Evolutionary conservation across 2,888 invertebrate species (phyloP).

Genomic region (Encarsia formosa): DNA sequence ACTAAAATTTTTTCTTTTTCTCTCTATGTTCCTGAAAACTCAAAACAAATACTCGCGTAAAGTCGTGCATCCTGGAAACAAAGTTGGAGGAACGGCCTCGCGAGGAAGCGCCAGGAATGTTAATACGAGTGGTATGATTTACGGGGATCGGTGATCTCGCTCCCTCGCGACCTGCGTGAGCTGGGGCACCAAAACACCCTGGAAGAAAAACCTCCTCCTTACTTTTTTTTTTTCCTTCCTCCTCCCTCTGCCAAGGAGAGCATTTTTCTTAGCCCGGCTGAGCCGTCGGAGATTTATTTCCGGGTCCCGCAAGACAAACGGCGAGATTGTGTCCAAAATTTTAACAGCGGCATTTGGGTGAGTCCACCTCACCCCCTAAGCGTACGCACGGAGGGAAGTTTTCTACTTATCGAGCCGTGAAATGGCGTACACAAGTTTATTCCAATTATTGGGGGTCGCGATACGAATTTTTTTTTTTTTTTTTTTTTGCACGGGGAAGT

Average conservation of each 20-base stretch:
- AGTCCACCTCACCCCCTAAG: slow-evolving; percentile 53
- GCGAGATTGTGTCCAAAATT: slow-evolving; percentile 76
- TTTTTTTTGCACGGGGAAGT: not conserved
- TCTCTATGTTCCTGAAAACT: too few relatives aligned
- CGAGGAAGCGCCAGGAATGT: slow-evolving; percentile 48
- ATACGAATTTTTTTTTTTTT: slow-evolving; percentile 7
- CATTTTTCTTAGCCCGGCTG: slow-evolving; percentile 59
- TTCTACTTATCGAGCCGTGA: slow-evolving; percentile 45
- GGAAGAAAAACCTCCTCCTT: slow-evolving; percentile 1
- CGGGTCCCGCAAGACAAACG: slow-evolving; percentile 72
- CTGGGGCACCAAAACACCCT: not conserved
- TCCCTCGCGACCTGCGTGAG: slow-evolving; percentile 1
- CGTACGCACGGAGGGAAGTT: slow-evolving; percentile 37
- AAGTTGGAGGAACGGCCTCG: slow-evolving; percentile 3
- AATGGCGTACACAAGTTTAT: not conserved
- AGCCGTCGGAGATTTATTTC: slow-evolving; percentile 62
- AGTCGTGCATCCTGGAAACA: too few relatives aligned
- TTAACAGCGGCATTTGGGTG: slow-evolving; percentile 69
- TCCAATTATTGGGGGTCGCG: not conserved
- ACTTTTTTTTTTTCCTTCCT: too few relatives aligned
- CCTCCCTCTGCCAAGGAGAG: too few relatives aligned
- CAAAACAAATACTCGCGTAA: too few relatives aligned
- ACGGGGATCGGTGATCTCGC: slow-evolving; percentile 42
- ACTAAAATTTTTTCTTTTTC: too few relatives aligned
- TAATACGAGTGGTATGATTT: slow-evolving; percentile 49